phyloP scores from a whole-genome alignment of 2,113 vertebrate species.

The Callipepla squamata region DNA sequence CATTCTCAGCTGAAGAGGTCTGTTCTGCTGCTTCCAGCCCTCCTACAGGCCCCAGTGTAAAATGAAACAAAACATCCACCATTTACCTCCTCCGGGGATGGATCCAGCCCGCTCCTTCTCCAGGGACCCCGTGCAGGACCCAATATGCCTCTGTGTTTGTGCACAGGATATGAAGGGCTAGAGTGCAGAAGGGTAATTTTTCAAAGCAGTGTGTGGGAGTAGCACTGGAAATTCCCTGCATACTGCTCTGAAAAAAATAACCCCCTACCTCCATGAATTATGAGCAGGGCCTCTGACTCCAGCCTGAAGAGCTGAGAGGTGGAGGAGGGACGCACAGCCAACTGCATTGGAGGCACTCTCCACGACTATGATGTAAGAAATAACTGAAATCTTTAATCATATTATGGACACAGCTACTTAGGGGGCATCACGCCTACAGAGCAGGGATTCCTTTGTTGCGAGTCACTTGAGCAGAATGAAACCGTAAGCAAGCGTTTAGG shows the following conservation, averaged over 20 bases:
- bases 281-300: conserved; percentile 8
- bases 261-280: conserved; percentile 26
- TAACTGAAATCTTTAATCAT: conserved; percentile 6
- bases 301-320: not conserved
- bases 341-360: not conserved
- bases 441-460: conserved; percentile 10
- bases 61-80: conserved; percentile 50
- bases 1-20: conserved; percentile 22
- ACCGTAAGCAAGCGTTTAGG: conserved; percentile 1
- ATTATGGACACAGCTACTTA: rapidly evolving
- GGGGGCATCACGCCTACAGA: not conserved
- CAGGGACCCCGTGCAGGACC: conserved; percentile 19
- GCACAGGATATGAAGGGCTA: conserved; percentile 50
- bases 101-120: conserved; percentile 37
- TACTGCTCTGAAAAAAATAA: conserved; percentile 41
- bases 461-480: conserved; percentile 5
- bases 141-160: conserved; percentile 22
- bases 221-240: conserved; percentile 40
- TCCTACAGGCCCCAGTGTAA: not conserved
- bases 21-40: conserved; percentile 14
- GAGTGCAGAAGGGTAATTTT: conserved; percentile 57
- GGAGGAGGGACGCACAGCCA: not conserved
- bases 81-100: conserved; percentile 27
- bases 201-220: conserved; percentile 30
- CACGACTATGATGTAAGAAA: not conserved